phyloP scores from a whole-genome alignment of 53 echinoderm and acorn worm species.

The Pentamera pediparva region DNA sequence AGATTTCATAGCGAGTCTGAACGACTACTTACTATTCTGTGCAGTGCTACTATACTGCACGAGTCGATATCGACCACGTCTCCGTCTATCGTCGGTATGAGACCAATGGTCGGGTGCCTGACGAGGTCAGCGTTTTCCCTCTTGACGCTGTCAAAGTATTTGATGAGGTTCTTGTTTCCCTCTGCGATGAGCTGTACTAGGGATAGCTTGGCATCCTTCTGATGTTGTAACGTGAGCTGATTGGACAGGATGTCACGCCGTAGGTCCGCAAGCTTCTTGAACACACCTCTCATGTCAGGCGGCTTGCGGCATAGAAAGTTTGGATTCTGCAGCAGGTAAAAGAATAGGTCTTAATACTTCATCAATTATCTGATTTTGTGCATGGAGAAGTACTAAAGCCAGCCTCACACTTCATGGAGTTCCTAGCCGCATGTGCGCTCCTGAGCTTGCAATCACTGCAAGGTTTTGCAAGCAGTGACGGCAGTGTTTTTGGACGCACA shows the following conservation, averaged over 20 bases:
- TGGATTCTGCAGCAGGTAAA: conserved; percentile 5
- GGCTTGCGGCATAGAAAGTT: not conserved
- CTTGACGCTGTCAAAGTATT: not conserved
- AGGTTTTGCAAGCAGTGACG: no score
- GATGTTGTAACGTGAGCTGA: conserved; percentile 63
- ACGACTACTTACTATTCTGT: conserved; percentile 89
- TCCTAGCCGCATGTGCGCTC: no score
- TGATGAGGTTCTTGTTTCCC: conserved; percentile 68
- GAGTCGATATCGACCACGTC: conserved; percentile 59
- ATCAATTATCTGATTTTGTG: no score
- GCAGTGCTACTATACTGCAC: conserved; percentile 69
- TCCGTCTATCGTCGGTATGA: conserved; percentile 78
- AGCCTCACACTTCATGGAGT: no score
- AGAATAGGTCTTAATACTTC: not conserved
- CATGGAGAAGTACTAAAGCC: no score
- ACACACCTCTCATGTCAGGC: conserved; percentile 26
- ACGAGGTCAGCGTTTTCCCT: not conserved
- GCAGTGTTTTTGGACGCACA: no score
- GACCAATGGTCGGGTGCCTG: conserved; percentile 3
- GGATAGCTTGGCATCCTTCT: conserved; percentile 55
- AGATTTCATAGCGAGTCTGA: no score
- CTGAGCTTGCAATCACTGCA: no score
- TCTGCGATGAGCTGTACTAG: conserved; percentile 68
- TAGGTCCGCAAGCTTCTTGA: conserved; percentile 61
- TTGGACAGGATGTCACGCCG: conserved; percentile 70